Base-by-base conservation (phyloP, 2,888 invertebrate species). In the Brenthis ino region DNA sequence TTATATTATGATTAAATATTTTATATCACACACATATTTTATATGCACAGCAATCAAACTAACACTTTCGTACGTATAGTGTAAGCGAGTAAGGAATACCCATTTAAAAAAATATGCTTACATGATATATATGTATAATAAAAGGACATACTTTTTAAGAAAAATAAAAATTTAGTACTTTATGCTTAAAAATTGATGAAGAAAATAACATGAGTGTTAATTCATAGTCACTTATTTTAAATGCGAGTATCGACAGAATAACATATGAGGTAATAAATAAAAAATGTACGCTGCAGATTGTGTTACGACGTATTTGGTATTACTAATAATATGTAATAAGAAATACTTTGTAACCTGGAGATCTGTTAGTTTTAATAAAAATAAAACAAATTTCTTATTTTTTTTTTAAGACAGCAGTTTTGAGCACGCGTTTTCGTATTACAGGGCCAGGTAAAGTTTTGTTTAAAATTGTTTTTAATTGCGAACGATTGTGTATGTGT, bases 251-350 rank as follows among this genome's bases (percentile, higher is more conserved):
- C 37, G 53, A 63, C 63, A 63, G 37, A 16, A 53, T 63, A 63
- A 63, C 13, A 37, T 63, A 63, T 53, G 63, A 53, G 53, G 63
- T 43, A 53, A 53, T 63, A 63, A 63, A 63, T 63, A 53, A 63
- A 53, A 53, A 53, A 11, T 63, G 63, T 63, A 53, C 16, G 6
- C 53, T 37, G 63, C 63, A 63, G 63, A 63, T 63, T 63, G 63
- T 43, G 13, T 53, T 53, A 33, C 43, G 24, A 53, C 63, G 53
- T 63, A 63, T 63, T 53, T 53, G 63, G 63, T 53, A 53, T 53
- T 53, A 43, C 53, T 37, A 63, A 63, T 63, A 61, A 61, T 61
- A 53, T 11, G 63, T 63, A 53, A 37, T 53, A 63, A 63, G 13
- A 53, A 20, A 12, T 58, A 20, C 43, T 33, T 33, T 33, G 51